Base-by-base conservation (phyloP, 2,113 vertebrate species). In the Balaenoptera acutorostrata region DNA sequence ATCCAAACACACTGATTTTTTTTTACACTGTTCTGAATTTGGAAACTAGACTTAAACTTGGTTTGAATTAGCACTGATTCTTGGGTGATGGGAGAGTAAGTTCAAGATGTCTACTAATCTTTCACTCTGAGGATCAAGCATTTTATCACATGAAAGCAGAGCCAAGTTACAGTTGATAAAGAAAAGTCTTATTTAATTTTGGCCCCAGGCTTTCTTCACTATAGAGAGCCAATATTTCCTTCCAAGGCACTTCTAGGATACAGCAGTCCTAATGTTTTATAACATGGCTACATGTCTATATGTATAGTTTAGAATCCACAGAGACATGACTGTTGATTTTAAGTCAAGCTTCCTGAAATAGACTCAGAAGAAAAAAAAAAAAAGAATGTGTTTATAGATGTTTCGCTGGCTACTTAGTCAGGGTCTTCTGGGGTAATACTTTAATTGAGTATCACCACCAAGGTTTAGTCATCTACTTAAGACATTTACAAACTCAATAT, bases 151-250 rank as follows among this genome's bases (percentile, higher is more conserved):
- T 68, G n/a, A 96, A 82, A 91, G 86, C 39, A 81, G 14, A 97
- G 68, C 86, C 85, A 97, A 78, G 20, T 85, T 92, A 92, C 90
- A 92, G 95, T 95, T 68, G 88, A 66, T 71, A 88, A 96, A 90
- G 41, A 84, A 98, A 97, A 98, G 1, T 80, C 15, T 92, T 82
- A 82, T 92, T 98, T 97, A 87, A 96, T 96, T 98, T 98, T 97
- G 87, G 86, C 71, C 97, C 81, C 52, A 33, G 68, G 20, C 9
- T 80, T 90, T 90, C 41, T 93, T 88, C 77, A 63, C 80, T 87
- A 71, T 89, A 97, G 13, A 87, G 15, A 92, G 93, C 89, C 44
- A 57, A 59, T 44, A 39, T 87, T 96, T 85, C 10, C 84, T 97
- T 97, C 61, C 89, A 98, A 97, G 36, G 1, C 49, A 88, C 93